These are phyloP conservation scores for Diorhabda carinulata DNA, from an alignment of 1,140 invertebrate species.

Conservation along the genomic window DNA sequence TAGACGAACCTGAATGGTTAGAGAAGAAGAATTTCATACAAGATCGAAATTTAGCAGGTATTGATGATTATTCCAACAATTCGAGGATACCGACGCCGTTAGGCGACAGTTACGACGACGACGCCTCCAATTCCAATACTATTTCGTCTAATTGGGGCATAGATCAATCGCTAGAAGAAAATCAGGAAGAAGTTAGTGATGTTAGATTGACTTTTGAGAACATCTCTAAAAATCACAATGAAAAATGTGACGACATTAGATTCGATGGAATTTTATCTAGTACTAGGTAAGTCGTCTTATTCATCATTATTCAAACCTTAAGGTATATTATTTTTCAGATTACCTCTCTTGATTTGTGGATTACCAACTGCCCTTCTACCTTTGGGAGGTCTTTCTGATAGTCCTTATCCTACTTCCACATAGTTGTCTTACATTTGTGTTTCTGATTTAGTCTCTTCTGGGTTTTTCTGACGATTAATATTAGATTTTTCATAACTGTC, in stretches of 20 bases:
- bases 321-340: neutral
- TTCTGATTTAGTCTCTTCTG: too few species aligned
- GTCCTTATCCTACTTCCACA: too few species aligned
- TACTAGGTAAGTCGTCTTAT: neutral
- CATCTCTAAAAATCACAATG: constrained; percentile 5
- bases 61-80: constrained; percentile 34
- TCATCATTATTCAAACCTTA: neutral
- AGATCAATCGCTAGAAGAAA: constrained; percentile 4
- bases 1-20: constrained; percentile 32
- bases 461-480: too few species aligned
- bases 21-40: constrained; percentile 29
- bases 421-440: too few species aligned
- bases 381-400: too few species aligned
- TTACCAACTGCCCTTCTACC: too few species aligned
- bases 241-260: neutral
- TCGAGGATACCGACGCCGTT: constrained; percentile 39
- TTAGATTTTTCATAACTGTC: too few species aligned
- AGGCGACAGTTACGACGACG: constrained; percentile 41
- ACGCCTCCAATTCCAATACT: constrained; percentile 43
- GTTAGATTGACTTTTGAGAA: constrained; percentile 21
- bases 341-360: too few species aligned
- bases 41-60: constrained; percentile 18
- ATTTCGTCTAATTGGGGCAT: constrained; percentile 41
- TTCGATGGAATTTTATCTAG: constrained; percentile 1
- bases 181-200: neutral